Evolutionary conservation across 2,888 invertebrate species (phyloP), one percentile per base, ranked within the genome.

Genomic region (Steromphala cineraria): DNA sequence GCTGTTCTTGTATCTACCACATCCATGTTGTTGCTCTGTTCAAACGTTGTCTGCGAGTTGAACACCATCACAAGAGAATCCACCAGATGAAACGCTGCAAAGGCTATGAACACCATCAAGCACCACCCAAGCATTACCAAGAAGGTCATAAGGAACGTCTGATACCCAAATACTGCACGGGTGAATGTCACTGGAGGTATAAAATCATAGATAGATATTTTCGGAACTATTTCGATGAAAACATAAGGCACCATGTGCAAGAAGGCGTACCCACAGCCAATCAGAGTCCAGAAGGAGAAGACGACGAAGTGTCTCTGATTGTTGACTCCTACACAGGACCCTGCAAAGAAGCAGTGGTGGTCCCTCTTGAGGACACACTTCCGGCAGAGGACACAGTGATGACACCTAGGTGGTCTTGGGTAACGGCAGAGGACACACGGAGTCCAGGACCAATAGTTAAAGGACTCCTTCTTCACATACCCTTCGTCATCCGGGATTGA

Each of bases 261-360:
- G 3, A 85, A 78, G 21, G 87, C 86, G 78, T 86, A 91, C n/a
- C 82, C 67, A 13, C 87, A 87, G 0, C 85, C 87, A 5, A 88
- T 53, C 7, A 84, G 80, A 0, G 87, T 81, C 89, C 91, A 92
- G 81, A 91, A 90, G 15, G 87, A 83, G 81, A 92, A 91, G 15
- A 90, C 88, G n/a, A 88, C 80, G 77, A 92, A 92, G 84, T 91
- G 88, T 24, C 91, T 86, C 53, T 90, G 89, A 84, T 92, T 92
- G 67, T 86, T 82, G 77, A 88, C 87, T 0, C 92, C 92, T 19
- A 92, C 84, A 81, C 92, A 92, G 15, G 87, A 83, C 10, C 90
- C 88, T 2, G 91, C 86, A 80, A 92, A 89, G 84, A 90, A 91
- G 80, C 92, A 92, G 82, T 92, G 92, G 82, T 92, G 92, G 85